These are phyloP conservation scores for Myiotriccus ornatus DNA, from an alignment of 2,797 vertebrate genomes.

Conservation along the genomic window DNA sequence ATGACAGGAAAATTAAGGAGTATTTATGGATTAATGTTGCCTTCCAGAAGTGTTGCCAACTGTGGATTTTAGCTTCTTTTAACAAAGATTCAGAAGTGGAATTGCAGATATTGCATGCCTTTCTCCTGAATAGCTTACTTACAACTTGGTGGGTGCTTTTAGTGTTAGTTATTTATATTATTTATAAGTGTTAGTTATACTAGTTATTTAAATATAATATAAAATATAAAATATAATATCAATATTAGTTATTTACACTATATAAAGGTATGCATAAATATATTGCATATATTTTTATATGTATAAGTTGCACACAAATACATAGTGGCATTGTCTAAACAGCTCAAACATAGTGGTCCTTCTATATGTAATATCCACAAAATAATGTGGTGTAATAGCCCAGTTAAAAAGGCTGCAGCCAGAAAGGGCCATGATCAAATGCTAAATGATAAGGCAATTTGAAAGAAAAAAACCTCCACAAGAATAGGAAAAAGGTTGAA, in stretches of 20 bases:
- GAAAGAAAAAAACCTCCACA: neutral
- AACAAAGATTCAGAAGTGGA: neutral
- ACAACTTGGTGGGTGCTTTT: slow-evolving; percentile 2
- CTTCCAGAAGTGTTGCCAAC: slow-evolving; percentile 53
- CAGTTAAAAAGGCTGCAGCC: neutral
- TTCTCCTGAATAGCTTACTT: slow-evolving; percentile 12
- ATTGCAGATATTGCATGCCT: neutral
- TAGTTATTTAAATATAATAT: neutral
- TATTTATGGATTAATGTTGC: slow-evolving; percentile 69
- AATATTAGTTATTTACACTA: neutral
- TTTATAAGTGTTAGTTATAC: neutral
- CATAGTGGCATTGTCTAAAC: neutral
- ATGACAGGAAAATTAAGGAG: slow-evolving; percentile 75
- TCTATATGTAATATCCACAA: neutral
- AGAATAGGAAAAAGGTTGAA: neutral
- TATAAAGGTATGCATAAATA: too few relatives aligned
- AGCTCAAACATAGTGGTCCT: neutral
- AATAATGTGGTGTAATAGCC: neutral
- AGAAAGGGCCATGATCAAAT: neutral
- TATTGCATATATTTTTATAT: too few relatives aligned
- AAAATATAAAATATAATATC: neutral
- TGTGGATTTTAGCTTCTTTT: slow-evolving; percentile 30
- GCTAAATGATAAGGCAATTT: neutral
- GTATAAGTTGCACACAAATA: neutral
- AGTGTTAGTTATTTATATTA: neutral